Percentiles rank a stretch among this genome's conserved stretches.
Evolutionary conservation across 1,140 invertebrate genomes (phyloP).

Genomic region (Steinernema feltiae): DNA sequence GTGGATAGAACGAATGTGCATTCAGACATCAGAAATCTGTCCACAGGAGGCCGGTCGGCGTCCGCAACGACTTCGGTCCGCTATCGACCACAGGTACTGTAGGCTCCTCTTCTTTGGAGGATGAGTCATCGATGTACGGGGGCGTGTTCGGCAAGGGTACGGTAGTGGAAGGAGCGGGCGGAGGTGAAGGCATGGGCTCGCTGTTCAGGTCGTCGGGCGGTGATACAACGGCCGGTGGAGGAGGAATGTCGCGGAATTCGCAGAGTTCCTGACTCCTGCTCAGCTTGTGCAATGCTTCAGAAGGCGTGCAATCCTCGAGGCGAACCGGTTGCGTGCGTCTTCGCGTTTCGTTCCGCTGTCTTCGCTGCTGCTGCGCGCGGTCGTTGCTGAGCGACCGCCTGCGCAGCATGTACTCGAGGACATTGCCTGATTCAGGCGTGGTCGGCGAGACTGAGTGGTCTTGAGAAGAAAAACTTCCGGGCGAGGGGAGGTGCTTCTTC

Average conservation of each 20-base stretch:
- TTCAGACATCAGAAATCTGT: slow-evolving; percentile 32
- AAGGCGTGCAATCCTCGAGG: not conserved
- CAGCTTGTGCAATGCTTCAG: not conserved
- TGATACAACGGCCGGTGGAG: slow-evolving; percentile 18
- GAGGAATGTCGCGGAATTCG: slow-evolving; percentile 22
- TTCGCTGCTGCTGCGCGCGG: slow-evolving; percentile 7
- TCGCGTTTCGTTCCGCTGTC: slow-evolving; percentile 26
- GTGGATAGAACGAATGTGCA: not conserved
- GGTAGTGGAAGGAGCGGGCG: slow-evolving; percentile 21
- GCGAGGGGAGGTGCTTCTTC: slow-evolving; percentile 59
- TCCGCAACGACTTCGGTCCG: not conserved
- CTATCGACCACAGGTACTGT: not conserved
- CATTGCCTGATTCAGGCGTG: slow-evolving; percentile 57
- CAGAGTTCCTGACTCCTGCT: slow-evolving; percentile 5
- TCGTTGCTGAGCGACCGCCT: slow-evolving; percentile 58
- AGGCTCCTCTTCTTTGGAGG: slow-evolving; percentile 19
- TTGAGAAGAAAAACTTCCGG: slow-evolving; percentile 60
- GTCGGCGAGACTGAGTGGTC: slow-evolving; percentile 61
- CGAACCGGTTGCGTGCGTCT: slow-evolving; percentile 41
- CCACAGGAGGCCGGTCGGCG: slow-evolving; percentile 22
- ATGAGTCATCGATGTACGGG: slow-evolving; percentile 36
- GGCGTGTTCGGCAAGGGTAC: slow-evolving; percentile 15
- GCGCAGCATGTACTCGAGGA: slow-evolving; percentile 40
- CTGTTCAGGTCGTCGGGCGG: slow-evolving; percentile 20
- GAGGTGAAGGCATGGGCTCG: slow-evolving; percentile 28